phyloP scores from a whole-genome alignment of 2,797 vertebrate genomes.

The Sebastes oblongus region DNA sequence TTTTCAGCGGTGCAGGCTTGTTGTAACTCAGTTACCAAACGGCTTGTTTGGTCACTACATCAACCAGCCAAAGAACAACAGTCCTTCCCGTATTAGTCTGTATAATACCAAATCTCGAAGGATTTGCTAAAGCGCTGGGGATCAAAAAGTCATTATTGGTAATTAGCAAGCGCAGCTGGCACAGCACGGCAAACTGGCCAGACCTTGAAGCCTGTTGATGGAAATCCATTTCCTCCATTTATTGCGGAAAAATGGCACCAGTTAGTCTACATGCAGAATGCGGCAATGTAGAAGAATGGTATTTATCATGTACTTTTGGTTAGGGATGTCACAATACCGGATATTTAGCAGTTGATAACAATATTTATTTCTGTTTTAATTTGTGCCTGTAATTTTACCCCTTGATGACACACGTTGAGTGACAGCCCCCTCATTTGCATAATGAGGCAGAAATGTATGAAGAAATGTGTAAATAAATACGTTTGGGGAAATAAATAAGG shows the following conservation, averaged over 20 bases:
- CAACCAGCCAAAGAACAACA: constrained; percentile 13
- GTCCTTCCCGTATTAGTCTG: constrained; percentile 20
- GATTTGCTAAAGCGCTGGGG: constrained; percentile 51
- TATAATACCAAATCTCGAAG: constrained; percentile 44
- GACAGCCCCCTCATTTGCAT: too few species aligned
- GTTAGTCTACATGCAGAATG: background rate
- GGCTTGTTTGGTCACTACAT: background rate
- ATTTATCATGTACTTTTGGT: background rate
- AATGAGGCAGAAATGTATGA: too few species aligned
- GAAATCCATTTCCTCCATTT: constrained; percentile 24
- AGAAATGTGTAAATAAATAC: too few species aligned
- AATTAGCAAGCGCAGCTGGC: constrained; percentile 57
- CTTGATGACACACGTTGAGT: too few species aligned
- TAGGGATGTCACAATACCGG: background rate
- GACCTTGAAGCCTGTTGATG: background rate
- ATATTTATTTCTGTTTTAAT: background rate
- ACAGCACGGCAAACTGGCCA: constrained; percentile 8
- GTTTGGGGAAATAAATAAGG: too few species aligned
- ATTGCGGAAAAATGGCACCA: constrained; percentile 1
- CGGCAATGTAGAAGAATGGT: background rate
- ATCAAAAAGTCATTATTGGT: constrained; percentile 59
- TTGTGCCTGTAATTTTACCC: too few species aligned
- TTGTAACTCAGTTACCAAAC: background rate
- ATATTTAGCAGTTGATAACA: background rate
- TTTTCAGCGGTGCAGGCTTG: background rate